A percentile compares a stretch with the other conserved stretches of the same genome.
Evolutionary conservation across 2,113 vertebrate genomes (phyloP).

Genomic region (Pelodiscus sinensis): DNA sequence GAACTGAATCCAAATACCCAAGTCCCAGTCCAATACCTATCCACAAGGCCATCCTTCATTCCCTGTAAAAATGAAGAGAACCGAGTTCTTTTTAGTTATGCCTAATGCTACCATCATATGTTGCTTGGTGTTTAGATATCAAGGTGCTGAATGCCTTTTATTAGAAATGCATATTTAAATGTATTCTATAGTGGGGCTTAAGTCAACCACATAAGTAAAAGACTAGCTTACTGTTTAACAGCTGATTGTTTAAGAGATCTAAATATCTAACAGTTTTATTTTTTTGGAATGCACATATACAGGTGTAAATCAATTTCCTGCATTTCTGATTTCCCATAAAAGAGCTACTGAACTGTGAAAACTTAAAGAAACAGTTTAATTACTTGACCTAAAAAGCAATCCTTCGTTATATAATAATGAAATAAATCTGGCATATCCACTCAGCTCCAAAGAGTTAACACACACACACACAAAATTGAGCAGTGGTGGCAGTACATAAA

Average conservation of each 20-base stretch:
- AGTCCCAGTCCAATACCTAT: slow-evolving; percentile 14
- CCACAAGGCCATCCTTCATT: background rate
- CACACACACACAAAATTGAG: background rate
- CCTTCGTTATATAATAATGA: slow-evolving; percentile 20
- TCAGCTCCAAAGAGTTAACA: background rate
- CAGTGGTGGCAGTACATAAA: background rate
- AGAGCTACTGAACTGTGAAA: background rate
- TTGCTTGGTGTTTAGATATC: background rate
- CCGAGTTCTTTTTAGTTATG: background rate
- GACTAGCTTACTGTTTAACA: background rate
- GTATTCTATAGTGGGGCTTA: background rate
- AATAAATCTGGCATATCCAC: background rate
- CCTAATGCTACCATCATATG: background rate
- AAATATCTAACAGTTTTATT: background rate
- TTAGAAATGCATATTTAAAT: background rate
- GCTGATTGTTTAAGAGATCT: background rate
- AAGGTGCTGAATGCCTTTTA: background rate
- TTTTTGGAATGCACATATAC: background rate
- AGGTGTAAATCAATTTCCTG: background rate
- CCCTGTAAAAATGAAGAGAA: background rate
- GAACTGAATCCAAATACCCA: background rate
- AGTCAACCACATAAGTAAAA: background rate
- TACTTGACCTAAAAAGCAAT: background rate
- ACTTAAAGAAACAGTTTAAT: background rate
- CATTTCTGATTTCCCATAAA: background rate